Base-by-base conservation (phyloP, 2,113 vertebrate species). In the Butorides virescens region DNA sequence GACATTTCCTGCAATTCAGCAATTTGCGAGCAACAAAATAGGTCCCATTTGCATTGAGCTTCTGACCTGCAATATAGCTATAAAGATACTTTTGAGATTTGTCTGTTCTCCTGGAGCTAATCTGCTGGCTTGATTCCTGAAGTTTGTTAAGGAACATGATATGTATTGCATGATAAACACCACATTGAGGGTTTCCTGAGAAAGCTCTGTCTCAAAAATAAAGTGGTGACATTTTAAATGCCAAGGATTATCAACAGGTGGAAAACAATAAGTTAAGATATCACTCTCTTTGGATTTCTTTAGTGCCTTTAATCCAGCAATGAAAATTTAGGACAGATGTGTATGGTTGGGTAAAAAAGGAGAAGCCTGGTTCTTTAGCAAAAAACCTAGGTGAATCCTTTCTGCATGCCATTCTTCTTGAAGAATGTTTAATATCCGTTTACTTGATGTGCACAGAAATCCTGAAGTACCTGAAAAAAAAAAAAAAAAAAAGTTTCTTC, bases 41-140 rank as follows among this genome's bases (percentile, higher is more conserved):
- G 68, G 47, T 67, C 77, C 67, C 59, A 52, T 93, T 90, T 95
- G 92, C 86, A 92, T 59, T 75, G 96, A 97, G 80, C 94, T 96
- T 80, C 93, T 96, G 96, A 97, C 93, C 94, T 97, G 73, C 92
- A 94, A 56, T 88, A 76, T 63, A 97, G 77, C 81, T 97, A 74
- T 89, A 95, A 95, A 88, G 66, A 95, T 72, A 93, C 93, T 81
- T 85, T 56, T 94, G 84, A 95, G 97, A 93, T 95, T 96, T 93
- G 49, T 94, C 42, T 95, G 94, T 93, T 97, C 97, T 82, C 73
- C 88, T 80, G 81, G 86, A 95, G 93, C 89, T 82, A 97, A 96
- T 90, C 96, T 95, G 75, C 92, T 97, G 84, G 79, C 82, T 90
- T 78, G 91, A 68, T 87, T 97, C 55, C 90, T 91, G 71, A 94